phyloP scores from a whole-genome alignment of 2,113 vertebrate genomes.

The Eupsittula cactorum region DNA sequence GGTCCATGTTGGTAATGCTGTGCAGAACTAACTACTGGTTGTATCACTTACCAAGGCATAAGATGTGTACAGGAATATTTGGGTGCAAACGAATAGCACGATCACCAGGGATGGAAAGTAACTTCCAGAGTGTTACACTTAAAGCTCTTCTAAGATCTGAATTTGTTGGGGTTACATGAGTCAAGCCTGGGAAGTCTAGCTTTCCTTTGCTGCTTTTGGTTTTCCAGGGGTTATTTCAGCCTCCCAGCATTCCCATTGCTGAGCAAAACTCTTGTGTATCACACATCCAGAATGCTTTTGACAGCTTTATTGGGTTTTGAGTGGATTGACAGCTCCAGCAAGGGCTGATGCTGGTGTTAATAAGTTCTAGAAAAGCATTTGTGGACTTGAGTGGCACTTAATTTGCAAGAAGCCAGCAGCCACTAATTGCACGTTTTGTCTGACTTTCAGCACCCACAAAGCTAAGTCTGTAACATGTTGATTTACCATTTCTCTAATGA shows the following conservation, averaged over 20 bases:
- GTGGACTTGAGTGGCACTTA: not conserved
- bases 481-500: not conserved
- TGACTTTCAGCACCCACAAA: not conserved
- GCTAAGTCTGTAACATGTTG: not conserved
- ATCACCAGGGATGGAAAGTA: not conserved
- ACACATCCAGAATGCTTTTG: not conserved
- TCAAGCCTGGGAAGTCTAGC: not conserved
- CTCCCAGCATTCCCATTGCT: not conserved
- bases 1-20: too few relatives aligned
- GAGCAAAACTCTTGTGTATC: not conserved
- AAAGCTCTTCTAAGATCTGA: not conserved
- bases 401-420: conserved; percentile 31
- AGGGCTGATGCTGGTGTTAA: not conserved
- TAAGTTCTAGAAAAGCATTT: not conserved
- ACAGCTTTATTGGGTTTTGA: not conserved
- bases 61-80: not conserved
- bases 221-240: not conserved
- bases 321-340: not conserved
- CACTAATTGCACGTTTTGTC: conserved; percentile 8
- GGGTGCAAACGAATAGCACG: not conserved
- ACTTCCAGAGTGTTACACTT: not conserved
- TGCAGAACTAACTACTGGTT: not conserved
- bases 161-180: not conserved
- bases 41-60: too few relatives aligned
- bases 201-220: not conserved